Conservation (phyloP, 1,140 invertebrate species). For the Calosoma granatense region DNA sequence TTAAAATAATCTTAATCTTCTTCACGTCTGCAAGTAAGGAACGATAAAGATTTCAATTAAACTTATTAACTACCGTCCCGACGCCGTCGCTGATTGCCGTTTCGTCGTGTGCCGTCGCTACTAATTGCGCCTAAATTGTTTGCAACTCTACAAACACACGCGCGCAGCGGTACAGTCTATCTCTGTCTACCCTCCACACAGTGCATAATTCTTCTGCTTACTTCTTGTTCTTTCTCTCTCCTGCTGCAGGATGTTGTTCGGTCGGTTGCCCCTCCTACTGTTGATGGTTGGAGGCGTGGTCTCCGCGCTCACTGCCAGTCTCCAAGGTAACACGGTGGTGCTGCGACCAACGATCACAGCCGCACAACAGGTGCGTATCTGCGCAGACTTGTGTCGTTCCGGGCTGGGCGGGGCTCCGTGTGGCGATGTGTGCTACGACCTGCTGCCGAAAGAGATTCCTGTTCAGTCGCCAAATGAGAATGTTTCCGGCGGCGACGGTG, state of each 20-base stretch:
- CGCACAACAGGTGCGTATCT: constrained; percentile 27
- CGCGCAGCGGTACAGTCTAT: too few species aligned
- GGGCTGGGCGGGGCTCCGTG: constrained; percentile 34
- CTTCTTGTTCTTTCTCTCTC: too few species aligned
- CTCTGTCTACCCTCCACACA: too few species aligned
- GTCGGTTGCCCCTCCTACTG: background rate
- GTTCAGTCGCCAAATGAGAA: constrained; percentile 14
- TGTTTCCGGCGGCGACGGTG: background rate
- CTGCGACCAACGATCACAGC: constrained; percentile 26
- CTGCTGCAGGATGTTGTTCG: background rate
- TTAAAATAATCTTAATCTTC: too few species aligned
- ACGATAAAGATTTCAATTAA: background rate
- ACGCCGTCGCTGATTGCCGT: too few species aligned
- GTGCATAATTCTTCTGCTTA: too few species aligned
- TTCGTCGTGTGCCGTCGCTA: too few species aligned
- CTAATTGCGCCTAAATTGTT: too few species aligned
- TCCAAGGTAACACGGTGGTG: background rate
- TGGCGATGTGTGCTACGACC: constrained; percentile 29
- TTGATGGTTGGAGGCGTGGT: background rate
- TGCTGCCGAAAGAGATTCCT: constrained; percentile 23
- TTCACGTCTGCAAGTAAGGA: background rate
- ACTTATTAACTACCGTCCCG: background rate
- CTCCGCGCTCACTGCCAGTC: background rate
- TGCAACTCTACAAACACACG: too few species aligned
- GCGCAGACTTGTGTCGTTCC: constrained; percentile 31